Evolutionary conservation across 2,888 invertebrate genomes (phyloP).

Genomic region (Gymnoscelis rufifasciata): DNA sequence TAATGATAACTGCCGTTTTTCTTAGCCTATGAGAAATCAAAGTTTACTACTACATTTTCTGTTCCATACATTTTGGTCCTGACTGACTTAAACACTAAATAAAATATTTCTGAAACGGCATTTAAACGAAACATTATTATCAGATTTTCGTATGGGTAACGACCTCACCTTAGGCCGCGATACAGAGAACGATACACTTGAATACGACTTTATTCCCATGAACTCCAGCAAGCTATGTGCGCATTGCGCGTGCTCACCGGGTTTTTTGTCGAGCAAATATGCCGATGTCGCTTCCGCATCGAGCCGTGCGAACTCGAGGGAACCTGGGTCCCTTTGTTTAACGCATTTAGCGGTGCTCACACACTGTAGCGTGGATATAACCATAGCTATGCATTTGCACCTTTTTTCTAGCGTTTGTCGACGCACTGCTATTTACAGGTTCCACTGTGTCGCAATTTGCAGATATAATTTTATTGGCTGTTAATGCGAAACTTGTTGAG

Average conservation of each 20-base stretch:
- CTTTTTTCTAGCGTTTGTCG: conserved; percentile 14
- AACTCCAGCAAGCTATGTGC: conserved; percentile 43
- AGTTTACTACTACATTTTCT: conserved; percentile 20
- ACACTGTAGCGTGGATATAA: conserved; percentile 36
- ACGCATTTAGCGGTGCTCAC: conserved; percentile 43
- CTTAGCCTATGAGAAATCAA: conserved; percentile 25
- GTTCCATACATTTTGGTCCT: no score
- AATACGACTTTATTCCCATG: conserved; percentile 44
- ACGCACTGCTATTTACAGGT: conserved; percentile 8
- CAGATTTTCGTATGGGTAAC: no score
- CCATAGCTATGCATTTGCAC: conserved; percentile 20
- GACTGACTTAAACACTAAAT: no score
- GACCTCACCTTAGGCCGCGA: conserved; percentile 23
- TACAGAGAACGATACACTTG: conserved; percentile 28
- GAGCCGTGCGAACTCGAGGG: conserved; percentile 69
- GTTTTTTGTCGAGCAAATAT: conserved; percentile 59
- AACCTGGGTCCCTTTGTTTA: conserved; percentile 68
- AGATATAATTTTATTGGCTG: background rate
- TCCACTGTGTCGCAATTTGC: conserved; percentile 10
- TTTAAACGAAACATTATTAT: no score
- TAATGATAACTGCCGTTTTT: no score
- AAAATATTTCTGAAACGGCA: no score
- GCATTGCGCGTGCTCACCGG: conserved; percentile 43
- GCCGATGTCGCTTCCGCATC: conserved; percentile 54
- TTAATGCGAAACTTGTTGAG: background rate